These are phyloP conservation scores for crab-eating macaque (Macaca fascicularis) DNA, from an alignment of 2,113 vertebrate genomes.

Conservation along the genomic window T2T-MFA8v1.1 NC_088390.1:34886501-34887000, in stretches of 20 bases:
- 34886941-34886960: conserved; percentile 42
- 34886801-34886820: conserved; percentile 59
- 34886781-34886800: conserved; percentile 73
- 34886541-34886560: too few species aligned
- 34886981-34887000: conserved; percentile 28
- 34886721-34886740: conserved; percentile 77
- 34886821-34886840: conserved; percentile 42
- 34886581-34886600: too few species aligned
- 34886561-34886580: too few species aligned
- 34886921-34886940: conserved; percentile 15
- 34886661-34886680: conserved; percentile 61
- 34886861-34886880: conserved; percentile 59
- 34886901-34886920: conserved; percentile 72
- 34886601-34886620: too few species aligned
- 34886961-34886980: conserved; percentile 37
- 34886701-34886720: conserved; percentile 71
- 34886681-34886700: conserved; percentile 77
- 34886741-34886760: conserved; percentile 74
- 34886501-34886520: too few species aligned
- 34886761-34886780: conserved; percentile 56
- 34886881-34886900: conserved; percentile 68
- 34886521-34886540: too few species aligned
- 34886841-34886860: conserved; percentile 28
- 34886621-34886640: conserved; percentile 17
- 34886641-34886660: background rate